Evolutionary conservation across 2,888 invertebrate species (phyloP).

Genomic region (Thelaira solivaga): DNA sequence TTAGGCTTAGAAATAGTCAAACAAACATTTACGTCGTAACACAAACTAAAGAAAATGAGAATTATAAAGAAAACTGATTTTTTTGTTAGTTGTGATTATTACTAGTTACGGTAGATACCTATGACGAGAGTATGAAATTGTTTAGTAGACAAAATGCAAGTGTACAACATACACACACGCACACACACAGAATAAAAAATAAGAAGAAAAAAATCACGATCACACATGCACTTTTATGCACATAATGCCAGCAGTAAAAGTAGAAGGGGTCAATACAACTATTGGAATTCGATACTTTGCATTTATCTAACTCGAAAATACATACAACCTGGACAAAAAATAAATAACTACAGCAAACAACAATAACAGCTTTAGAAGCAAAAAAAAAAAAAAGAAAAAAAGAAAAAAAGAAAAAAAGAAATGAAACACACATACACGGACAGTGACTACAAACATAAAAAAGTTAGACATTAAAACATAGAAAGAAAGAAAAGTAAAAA

Average conservation of each 20-base stretch:
- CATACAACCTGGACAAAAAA: background rate
- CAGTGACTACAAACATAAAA: conserved; percentile 5
- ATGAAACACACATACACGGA: background rate
- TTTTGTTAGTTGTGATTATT: conserved; percentile 30
- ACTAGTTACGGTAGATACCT: conserved; percentile 21
- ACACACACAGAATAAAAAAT: background rate
- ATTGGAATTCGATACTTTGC: conserved; percentile 67
- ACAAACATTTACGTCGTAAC: too few relatives aligned
- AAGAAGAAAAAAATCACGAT: conserved; percentile 28
- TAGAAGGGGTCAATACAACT: conserved; percentile 68
- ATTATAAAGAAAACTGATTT: background rate
- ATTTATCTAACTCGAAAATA: conserved; percentile 48
- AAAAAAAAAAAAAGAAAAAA: background rate
- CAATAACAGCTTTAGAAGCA: background rate
- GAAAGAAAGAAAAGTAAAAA: too few relatives aligned
- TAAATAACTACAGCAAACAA: conserved; percentile 9
- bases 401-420: background rate
- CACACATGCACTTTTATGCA: conserved; percentile 8
- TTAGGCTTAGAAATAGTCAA: conserved; percentile 23
- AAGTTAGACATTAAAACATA: conserved; percentile 41
- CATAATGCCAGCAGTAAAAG: conserved; percentile 34
- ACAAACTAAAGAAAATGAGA: background rate
- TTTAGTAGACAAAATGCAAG: conserved; percentile 39
- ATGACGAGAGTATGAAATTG: conserved; percentile 15
- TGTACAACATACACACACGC: conserved; percentile 11